phyloP scores from a whole-genome alignment of 2,113 vertebrate species.

The Anser cygnoides region DNA sequence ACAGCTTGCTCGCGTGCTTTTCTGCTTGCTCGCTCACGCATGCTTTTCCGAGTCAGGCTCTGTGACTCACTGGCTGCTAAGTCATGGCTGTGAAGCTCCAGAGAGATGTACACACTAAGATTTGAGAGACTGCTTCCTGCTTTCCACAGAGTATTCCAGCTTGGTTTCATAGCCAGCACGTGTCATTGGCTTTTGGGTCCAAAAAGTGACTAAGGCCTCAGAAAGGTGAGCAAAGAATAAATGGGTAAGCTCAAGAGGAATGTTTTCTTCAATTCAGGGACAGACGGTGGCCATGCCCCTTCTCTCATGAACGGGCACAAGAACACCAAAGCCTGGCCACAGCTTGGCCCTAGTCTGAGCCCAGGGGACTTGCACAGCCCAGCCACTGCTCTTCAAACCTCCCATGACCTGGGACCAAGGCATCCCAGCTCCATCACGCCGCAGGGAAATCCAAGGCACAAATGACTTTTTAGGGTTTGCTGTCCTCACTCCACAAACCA shows the following conservation, averaged over 20 bases:
- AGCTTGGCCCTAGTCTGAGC: neutral
- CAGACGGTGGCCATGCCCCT: accelerated
- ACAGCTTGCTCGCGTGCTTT: neutral
- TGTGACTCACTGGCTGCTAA: neutral
- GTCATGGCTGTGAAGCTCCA: neutral
- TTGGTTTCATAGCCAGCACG: neutral
- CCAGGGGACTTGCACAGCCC: neutral
- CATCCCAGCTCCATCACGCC: neutral
- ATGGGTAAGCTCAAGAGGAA: neutral
- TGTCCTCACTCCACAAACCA: neutral
- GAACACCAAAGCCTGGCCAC: neutral
- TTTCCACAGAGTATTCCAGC: neutral
- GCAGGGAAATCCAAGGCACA: neutral
- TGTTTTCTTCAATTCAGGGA: neutral
- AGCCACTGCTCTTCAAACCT: neutral
- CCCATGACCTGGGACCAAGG: accelerated
- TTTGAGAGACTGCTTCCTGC: neutral
- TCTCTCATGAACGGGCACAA: neutral
- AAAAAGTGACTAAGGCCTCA: neutral
- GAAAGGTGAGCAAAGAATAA: neutral
- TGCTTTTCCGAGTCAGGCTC: accelerated
- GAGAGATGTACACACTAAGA: neutral
- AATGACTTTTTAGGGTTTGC: neutral
- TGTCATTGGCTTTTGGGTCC: neutral
- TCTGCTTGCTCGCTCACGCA: neutral